Conservation (phyloP, 2,888 invertebrate genomes). For the Macroteleia sp. region DNA sequence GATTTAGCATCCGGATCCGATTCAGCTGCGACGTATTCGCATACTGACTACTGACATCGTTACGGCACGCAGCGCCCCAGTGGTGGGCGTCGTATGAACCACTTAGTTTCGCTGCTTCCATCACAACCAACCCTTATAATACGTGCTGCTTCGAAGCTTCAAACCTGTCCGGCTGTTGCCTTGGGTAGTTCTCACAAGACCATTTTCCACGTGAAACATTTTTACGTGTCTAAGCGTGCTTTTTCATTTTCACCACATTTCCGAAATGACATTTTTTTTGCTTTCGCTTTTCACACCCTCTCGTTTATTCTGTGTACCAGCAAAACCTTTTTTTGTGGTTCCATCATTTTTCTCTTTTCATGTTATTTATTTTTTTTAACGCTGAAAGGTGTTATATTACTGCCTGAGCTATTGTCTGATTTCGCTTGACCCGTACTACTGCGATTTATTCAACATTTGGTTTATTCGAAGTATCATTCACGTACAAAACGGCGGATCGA, state of each 20-base stretch:
- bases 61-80: slow-evolving; percentile 54
- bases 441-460: slow-evolving; percentile 40
- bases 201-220: too few species aligned
- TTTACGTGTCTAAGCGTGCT: too few species aligned
- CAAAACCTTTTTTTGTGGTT: too few species aligned
- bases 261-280: too few species aligned
- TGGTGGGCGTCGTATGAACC: slow-evolving; percentile 33
- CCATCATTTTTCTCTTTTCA: too few species aligned
- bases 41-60: slow-evolving; percentile 50
- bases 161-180: slow-evolving; percentile 13
- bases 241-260: too few species aligned
- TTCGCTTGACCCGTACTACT: slow-evolving; percentile 36
- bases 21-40: slow-evolving; percentile 40
- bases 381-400: not conserved
- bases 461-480: slow-evolving; percentile 41
- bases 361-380: too few species aligned
- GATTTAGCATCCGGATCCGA: slow-evolving; percentile 11
- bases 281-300: too few species aligned
- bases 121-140: slow-evolving; percentile 29
- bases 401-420: slow-evolving; percentile 11
- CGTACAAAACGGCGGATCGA: slow-evolving; percentile 46
- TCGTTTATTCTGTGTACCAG: too few species aligned
- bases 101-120: slow-evolving; percentile 25
- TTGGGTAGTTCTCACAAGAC: slow-evolving; percentile 4
- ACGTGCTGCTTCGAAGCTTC: slow-evolving; percentile 13